Evolutionary conservation across 1,140 invertebrate species (phyloP).

Genomic region (Rhopalosiphum maidis): DNA sequence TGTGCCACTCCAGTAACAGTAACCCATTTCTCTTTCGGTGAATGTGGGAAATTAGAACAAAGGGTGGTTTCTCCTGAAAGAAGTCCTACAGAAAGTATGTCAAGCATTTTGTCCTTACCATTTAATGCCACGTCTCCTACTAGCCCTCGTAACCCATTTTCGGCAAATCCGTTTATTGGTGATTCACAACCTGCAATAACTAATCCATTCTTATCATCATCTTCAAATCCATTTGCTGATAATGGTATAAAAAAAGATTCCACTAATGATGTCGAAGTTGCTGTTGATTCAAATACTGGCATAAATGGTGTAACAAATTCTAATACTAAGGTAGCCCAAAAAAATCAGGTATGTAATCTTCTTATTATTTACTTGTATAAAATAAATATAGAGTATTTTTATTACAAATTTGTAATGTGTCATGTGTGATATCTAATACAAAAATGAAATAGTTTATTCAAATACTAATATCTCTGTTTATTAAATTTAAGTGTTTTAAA

Average conservation of each 20-base stretch:
- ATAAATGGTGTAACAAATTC: constrained; percentile 32
- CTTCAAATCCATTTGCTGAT: constrained; percentile 65
- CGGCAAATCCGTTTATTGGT: constrained; percentile 59
- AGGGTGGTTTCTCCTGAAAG: constrained; percentile 61
- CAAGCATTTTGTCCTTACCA: constrained; percentile 59
- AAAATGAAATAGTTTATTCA: not conserved
- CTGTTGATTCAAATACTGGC: constrained; percentile 60
- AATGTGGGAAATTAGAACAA: constrained; percentile 65
- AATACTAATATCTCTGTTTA: too few relatives aligned
- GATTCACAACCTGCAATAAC: constrained; percentile 55
- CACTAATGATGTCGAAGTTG: constrained; percentile 63
- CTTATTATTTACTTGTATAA: not conserved
- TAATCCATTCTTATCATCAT: constrained; percentile 67
- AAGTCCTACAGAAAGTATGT: constrained; percentile 60
- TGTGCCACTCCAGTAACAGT: constrained; percentile 66
- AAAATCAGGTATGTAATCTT: constrained; percentile 35
- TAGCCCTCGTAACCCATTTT: constrained; percentile 59
- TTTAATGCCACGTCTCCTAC: constrained; percentile 54
- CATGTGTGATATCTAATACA: not conserved
- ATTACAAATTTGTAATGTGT: not conserved
- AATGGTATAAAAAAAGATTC: constrained; percentile 62
- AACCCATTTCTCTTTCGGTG: constrained; percentile 67
- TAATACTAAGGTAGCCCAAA: constrained; percentile 35
- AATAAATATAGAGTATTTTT: not conserved
- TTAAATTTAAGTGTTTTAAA: too few relatives aligned